A percentile compares a stretch with the other conserved stretches of the same genome.
phyloP scores from a whole-genome alignment of 2,888 invertebrate genomes.

The Macaria notata region DNA sequence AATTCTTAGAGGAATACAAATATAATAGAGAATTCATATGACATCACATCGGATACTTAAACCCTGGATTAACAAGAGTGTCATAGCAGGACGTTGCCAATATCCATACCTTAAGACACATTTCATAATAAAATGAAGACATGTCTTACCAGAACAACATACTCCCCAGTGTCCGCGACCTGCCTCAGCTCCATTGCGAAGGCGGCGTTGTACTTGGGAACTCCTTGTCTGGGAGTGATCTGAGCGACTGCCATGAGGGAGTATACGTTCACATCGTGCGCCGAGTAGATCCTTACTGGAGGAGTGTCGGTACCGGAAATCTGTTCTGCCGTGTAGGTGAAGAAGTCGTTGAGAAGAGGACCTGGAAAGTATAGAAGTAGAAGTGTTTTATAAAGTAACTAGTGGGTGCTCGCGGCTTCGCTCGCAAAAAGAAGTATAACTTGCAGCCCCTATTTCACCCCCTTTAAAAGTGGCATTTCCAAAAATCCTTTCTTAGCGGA shows the following conservation, averaged over 20 bases:
- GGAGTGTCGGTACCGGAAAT: constrained; percentile 35
- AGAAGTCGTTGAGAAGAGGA: constrained; percentile 41
- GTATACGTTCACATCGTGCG: constrained; percentile 44
- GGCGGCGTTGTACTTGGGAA: constrained; percentile 35
- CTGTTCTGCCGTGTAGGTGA: constrained; percentile 23
- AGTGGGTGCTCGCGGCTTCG: neutral
- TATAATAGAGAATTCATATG: too few species aligned
- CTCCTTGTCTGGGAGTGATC: constrained; percentile 34
- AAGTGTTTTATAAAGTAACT: neutral
- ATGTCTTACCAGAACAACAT: constrained; percentile 47
- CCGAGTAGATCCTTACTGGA: constrained; percentile 40
- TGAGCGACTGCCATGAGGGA: constrained; percentile 32
- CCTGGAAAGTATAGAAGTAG: constrained; percentile 28
- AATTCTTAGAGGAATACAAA: too few species aligned
- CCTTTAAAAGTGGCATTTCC: too few species aligned
- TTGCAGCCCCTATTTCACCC: too few species aligned
- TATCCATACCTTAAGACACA: too few species aligned
- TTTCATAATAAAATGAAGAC: too few species aligned
- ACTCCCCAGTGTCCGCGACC: constrained; percentile 34
- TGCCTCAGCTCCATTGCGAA: constrained; percentile 46
- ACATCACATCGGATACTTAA: too few species aligned
- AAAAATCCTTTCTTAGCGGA: too few species aligned
- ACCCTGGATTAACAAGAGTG: neutral
- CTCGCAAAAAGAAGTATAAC: too few species aligned
- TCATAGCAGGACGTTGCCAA: too few species aligned